Conservation (phyloP, 2,888 invertebrate species). For the Drosophila pseudotakahashii region DNA sequence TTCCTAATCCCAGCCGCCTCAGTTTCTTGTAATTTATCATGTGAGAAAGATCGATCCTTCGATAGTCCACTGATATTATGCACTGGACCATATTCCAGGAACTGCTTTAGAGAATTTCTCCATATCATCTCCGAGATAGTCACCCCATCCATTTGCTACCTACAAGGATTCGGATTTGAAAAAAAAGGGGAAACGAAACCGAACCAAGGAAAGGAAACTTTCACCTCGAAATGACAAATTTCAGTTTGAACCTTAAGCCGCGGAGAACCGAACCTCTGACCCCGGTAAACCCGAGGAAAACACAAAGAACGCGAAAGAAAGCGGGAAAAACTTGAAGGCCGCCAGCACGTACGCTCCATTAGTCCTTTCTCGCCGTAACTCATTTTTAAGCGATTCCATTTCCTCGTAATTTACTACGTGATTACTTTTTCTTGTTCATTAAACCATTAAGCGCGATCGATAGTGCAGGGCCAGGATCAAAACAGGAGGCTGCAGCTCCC, state of each 20-base stretch:
- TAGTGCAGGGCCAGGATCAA: slow-evolving; percentile 54
- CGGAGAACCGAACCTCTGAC: slow-evolving; percentile 55
- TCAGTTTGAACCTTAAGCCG: slow-evolving; percentile 63
- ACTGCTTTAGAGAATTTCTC: background rate
- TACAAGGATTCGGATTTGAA: slow-evolving; percentile 36
- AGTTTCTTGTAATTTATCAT: slow-evolving; percentile 38
- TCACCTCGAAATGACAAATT: slow-evolving; percentile 71
- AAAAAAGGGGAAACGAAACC: slow-evolving; percentile 18
- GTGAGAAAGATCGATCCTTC: slow-evolving; percentile 40
- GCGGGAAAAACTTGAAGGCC: slow-evolving; percentile 50
- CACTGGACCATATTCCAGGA: slow-evolving; percentile 28
- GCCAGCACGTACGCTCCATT: slow-evolving; percentile 69
- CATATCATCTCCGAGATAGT: slow-evolving; percentile 23
- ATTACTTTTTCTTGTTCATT: slow-evolving; percentile 79
- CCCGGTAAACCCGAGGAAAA: slow-evolving; percentile 19
- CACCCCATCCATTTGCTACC: slow-evolving; percentile 40
- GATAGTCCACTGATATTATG: slow-evolving; percentile 17
- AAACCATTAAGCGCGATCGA: slow-evolving; percentile 79
- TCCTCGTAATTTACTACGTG: slow-evolving; percentile 80
- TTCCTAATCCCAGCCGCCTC: slow-evolving; percentile 6
- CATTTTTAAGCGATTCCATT: slow-evolving; percentile 76
- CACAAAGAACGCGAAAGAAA: slow-evolving; percentile 7
- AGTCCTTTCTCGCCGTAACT: slow-evolving; percentile 65
- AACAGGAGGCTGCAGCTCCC: slow-evolving; percentile 33
- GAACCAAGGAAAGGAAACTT: slow-evolving; percentile 60